phyloP scores from a whole-genome alignment of 30 jellyfish, hydroid and myxozoan species.

The Clytia hemisphaerica region DNA sequence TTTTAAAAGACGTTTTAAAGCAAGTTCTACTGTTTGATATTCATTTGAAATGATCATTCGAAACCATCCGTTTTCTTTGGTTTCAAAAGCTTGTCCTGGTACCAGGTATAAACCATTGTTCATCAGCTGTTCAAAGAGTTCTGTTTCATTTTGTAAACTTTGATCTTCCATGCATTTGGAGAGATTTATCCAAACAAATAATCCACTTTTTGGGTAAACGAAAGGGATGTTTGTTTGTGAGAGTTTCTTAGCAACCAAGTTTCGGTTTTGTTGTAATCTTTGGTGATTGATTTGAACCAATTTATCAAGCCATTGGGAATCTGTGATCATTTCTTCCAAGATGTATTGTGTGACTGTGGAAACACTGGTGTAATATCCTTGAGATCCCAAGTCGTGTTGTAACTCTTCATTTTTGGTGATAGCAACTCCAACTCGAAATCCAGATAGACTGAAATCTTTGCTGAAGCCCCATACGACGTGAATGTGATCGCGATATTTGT shows the following conservation, averaged over 20 bases:
- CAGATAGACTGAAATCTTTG: slow-evolving; percentile 69
- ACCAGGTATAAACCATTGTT: slow-evolving; percentile 45
- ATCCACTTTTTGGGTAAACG: slow-evolving; percentile 38
- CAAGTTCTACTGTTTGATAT: slow-evolving; percentile 6
- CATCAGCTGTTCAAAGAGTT: slow-evolving; percentile 36
- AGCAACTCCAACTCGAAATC: slow-evolving; percentile 74
- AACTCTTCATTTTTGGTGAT: slow-evolving; percentile 46
- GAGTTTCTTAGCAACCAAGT: slow-evolving; percentile 26
- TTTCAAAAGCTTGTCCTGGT: slow-evolving; percentile 54
- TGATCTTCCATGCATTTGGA: slow-evolving; percentile 10
- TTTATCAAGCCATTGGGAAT: slow-evolving; percentile 55
- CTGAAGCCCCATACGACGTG: slow-evolving; percentile 82
- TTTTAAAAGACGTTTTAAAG: slow-evolving; percentile 41
- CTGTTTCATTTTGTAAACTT: slow-evolving; percentile 42
- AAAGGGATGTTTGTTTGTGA: slow-evolving; percentile 6
- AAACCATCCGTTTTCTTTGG: slow-evolving; percentile 74
- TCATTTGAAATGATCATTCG: slow-evolving; percentile 42
- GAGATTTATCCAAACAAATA: slow-evolving; percentile 56
- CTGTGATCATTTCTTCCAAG: slow-evolving; percentile 28
- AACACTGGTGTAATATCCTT: slow-evolving; percentile 49
- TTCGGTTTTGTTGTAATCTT: slow-evolving; percentile 30
- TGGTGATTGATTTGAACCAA: slow-evolving; percentile 26
- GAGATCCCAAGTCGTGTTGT: slow-evolving; percentile 18
- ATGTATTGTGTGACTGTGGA: slow-evolving; percentile 54
- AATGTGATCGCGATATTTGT: slow-evolving; percentile 23